These are phyloP conservation scores for Cryptocheilus praepositus DNA, from an alignment of 2,888 invertebrate species.

Conservation along the genomic window DNA sequence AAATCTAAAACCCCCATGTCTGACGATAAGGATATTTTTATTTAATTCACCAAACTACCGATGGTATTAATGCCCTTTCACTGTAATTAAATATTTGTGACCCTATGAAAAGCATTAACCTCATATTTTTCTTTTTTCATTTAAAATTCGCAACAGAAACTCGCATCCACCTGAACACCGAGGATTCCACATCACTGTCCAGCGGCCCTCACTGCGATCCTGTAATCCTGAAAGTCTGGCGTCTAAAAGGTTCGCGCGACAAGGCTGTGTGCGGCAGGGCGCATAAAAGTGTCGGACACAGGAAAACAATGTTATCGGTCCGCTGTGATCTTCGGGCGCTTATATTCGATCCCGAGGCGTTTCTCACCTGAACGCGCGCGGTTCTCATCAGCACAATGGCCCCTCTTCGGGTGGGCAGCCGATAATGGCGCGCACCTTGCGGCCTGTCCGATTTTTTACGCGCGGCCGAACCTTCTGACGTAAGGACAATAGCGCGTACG, in stretches of 20 bases:
- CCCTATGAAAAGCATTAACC: too few relatives aligned
- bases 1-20: too few relatives aligned
- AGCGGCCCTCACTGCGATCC: neutral
- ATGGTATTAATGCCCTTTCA: too few relatives aligned
- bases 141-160: too few relatives aligned
- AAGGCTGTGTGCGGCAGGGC: slow-evolving; percentile 42
- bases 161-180: too few relatives aligned
- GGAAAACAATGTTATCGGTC: slow-evolving; percentile 67
- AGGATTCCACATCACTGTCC: too few relatives aligned
- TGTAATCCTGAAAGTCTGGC: too few relatives aligned
- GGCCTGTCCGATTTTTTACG: slow-evolving; percentile 2
- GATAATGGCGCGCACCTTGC: slow-evolving; percentile 36
- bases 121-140: too few relatives aligned
- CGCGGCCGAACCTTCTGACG: neutral
- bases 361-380: slow-evolving; percentile 56
- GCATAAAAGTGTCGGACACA: slow-evolving; percentile 59
- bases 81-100: too few relatives aligned
- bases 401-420: slow-evolving; percentile 18
- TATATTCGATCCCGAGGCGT: slow-evolving; percentile 43
- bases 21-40: too few relatives aligned
- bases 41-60: too few relatives aligned
- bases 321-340: slow-evolving; percentile 54
- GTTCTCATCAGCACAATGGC: slow-evolving; percentile 48
- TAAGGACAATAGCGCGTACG: too few relatives aligned
- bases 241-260: slow-evolving; percentile 37